Evolutionary conservation across 2,113 vertebrate genomes (phyloP).

Genomic region (Ophthalmolycus amberensis): DNA sequence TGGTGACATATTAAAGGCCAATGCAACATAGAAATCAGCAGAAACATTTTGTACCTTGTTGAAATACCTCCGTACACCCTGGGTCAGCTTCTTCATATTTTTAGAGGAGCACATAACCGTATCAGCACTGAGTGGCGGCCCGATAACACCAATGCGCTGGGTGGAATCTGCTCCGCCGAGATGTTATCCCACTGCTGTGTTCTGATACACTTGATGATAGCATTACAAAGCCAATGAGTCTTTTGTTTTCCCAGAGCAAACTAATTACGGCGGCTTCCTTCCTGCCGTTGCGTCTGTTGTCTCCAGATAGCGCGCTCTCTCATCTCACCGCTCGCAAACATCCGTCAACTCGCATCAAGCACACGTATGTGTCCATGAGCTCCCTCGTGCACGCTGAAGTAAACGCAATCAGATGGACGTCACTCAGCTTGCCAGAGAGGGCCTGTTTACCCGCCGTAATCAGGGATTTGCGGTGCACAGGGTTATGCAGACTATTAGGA

Average conservation of each 20-base stretch:
- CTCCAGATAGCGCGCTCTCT: conserved; percentile 63
- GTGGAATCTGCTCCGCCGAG: conserved; percentile 28
- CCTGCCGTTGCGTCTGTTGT: conserved; percentile 50
- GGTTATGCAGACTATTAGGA: conserved; percentile 58
- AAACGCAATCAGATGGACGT: conserved; percentile 35
- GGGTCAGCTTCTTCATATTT: background rate
- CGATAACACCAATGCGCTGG: conserved; percentile 25
- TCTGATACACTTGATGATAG: conserved; percentile 60
- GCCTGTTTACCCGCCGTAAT: conserved; percentile 29
- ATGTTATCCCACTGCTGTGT: conserved; percentile 49
- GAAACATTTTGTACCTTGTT: background rate
- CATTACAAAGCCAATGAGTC: conserved; percentile 61
- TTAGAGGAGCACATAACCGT: background rate
- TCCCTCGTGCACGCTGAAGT: conserved; percentile 3
- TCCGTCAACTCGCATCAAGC: background rate
- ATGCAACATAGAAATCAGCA: background rate
- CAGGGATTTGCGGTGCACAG: conserved; percentile 29
- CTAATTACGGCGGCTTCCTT: conserved; percentile 74
- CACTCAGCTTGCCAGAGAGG: background rate
- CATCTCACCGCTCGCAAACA: conserved; percentile 56
- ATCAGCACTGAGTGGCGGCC: conserved; percentile 13
- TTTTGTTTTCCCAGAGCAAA: conserved; percentile 71
- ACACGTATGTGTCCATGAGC: background rate
- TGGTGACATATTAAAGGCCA: background rate
- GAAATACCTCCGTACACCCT: background rate